Conservation (phyloP, 2,113 vertebrate species). For the Ornithorhynchus anatinus region DNA sequence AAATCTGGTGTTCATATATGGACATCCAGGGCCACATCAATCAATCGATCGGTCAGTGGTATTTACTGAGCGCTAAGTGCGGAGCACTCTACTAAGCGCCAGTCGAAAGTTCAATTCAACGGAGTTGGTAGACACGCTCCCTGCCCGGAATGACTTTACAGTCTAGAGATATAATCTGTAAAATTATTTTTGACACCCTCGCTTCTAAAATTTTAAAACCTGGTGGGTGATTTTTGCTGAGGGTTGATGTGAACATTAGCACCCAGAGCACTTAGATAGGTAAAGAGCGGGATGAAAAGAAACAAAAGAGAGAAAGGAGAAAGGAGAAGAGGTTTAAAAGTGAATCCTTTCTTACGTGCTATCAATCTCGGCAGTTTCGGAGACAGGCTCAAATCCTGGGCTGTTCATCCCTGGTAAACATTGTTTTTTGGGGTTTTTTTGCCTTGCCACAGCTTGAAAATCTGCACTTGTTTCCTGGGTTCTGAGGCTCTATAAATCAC, state of each 20-base stretch:
- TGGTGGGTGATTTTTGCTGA: neutral
- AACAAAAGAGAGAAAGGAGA: too few relatives aligned
- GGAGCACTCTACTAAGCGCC: too few relatives aligned
- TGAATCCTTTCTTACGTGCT: too few relatives aligned
- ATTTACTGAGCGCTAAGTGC: too few relatives aligned
- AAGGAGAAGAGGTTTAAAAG: too few relatives aligned
- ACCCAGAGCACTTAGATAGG: neutral
- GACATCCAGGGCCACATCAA: neutral
- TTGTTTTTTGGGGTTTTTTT: too few relatives aligned
- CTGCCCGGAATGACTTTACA: neutral
- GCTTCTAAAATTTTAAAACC: conserved; percentile 8
- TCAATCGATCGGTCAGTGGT: too few relatives aligned
- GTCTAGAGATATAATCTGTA: neutral
- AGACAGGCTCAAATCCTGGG: neutral
- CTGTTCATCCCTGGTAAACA: neutral
- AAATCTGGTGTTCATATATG: neutral
- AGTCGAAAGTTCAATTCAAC: too few relatives aligned
- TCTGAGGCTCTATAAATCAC: too few relatives aligned
- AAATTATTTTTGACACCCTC: neutral
- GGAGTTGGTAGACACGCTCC: too few relatives aligned
- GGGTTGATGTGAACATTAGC: neutral
- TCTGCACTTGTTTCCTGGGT: too few relatives aligned
- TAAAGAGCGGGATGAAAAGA: neutral
- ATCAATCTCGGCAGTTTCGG: too few relatives aligned
- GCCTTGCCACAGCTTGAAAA: neutral